Evolutionary conservation across 2,797 vertebrate species (phyloP).

Genomic region (Pagetopsis macropterus): DNA sequence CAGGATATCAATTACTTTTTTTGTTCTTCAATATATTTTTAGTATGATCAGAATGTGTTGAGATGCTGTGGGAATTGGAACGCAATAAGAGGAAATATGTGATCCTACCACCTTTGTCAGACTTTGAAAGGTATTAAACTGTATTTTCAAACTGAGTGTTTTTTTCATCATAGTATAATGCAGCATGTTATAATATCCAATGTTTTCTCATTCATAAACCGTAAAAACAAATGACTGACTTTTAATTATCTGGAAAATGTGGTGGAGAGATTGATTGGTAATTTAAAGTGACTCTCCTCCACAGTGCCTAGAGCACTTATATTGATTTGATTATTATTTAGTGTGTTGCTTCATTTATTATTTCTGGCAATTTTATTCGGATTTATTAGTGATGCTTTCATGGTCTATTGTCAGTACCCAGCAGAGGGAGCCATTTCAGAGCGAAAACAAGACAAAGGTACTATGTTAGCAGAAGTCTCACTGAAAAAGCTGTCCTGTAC

Average conservation of each 20-base stretch:
- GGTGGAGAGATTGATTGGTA: background rate
- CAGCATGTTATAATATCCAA: background rate
- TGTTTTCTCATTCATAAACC: too few relatives aligned
- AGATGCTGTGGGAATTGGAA: slow-evolving; percentile 38
- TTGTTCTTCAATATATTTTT: slow-evolving; percentile 47
- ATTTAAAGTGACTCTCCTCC: background rate
- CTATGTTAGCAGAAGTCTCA: background rate
- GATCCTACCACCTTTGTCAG: slow-evolving; percentile 57
- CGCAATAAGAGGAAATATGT: slow-evolving; percentile 29
- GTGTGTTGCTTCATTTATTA: background rate
- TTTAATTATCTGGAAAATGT: background rate
- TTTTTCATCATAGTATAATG: slow-evolving; percentile 15
- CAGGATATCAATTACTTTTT: slow-evolving; percentile 38
- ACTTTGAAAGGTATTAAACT: slow-evolving; percentile 71
- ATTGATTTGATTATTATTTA: background rate
- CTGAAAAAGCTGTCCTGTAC: background rate
- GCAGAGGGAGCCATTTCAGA: slow-evolving; percentile 39
- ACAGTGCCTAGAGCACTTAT: background rate
- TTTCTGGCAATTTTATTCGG: background rate
- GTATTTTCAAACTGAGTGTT: slow-evolving; percentile 68
- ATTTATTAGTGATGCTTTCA: background rate
- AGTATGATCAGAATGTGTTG: slow-evolving; percentile 59
- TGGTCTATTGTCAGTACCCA: background rate
- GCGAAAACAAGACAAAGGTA: slow-evolving; percentile 5
- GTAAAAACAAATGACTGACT: too few relatives aligned